Conservation (phyloP, 2,888 invertebrate genomes). For the Archaeoteleia sp. region DNA sequence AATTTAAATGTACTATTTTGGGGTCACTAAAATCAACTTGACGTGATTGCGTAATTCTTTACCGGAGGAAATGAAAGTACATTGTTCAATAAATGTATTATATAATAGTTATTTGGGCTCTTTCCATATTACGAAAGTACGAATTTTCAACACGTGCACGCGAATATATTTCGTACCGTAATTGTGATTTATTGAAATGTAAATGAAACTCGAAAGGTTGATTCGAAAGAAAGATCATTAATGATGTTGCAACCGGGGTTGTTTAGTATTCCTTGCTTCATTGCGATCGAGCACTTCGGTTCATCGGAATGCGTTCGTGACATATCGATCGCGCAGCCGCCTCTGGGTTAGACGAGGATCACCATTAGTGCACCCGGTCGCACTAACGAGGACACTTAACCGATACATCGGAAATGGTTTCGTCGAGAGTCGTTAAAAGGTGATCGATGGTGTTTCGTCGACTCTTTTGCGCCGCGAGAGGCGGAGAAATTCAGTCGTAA, state of each 20-base stretch:
- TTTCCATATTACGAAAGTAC: too few relatives aligned
- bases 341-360: slow-evolving; percentile 32
- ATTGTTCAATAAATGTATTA: too few relatives aligned
- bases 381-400: slow-evolving; percentile 50
- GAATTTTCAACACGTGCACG: too few relatives aligned
- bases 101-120: too few relatives aligned
- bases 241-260: slow-evolving; percentile 20
- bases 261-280: slow-evolving; percentile 12
- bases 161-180: too few relatives aligned
- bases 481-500: slow-evolving; percentile 61
- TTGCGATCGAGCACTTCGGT: slow-evolving; percentile 33
- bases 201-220: too few relatives aligned
- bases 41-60: too few relatives aligned
- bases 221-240: slow-evolving; percentile 9
- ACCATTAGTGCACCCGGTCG: slow-evolving; percentile 17
- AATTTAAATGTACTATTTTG: too few relatives aligned
- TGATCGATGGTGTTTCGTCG: slow-evolving; percentile 39
- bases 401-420: slow-evolving; percentile 41
- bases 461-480: slow-evolving; percentile 22
- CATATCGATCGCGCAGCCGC: slow-evolving; percentile 42
- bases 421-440: slow-evolving; percentile 47
- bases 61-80: too few relatives aligned
- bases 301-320: slow-evolving; percentile 41
- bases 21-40: too few relatives aligned
- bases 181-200: too few relatives aligned